Evolutionary conservation across 2,797 vertebrate species (phyloP).

Genomic region (Brachyalestes nurse): DNA sequence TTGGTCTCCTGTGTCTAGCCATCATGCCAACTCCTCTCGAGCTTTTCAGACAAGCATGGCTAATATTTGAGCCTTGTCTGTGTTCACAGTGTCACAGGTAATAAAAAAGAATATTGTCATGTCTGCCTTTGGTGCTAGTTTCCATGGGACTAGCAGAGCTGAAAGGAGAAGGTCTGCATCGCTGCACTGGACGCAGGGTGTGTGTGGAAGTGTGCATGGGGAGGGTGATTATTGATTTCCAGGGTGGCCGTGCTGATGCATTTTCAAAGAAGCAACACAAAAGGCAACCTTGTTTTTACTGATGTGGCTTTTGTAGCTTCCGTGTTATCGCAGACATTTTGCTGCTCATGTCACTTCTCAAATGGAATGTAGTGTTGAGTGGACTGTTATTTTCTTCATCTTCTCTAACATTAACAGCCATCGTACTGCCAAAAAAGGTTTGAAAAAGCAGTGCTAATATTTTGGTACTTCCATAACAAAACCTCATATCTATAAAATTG

Average conservation of each 20-base stretch:
- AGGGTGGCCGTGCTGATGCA: conserved; percentile 69
- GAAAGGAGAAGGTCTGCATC: conserved; percentile 45
- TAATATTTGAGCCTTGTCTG: background rate
- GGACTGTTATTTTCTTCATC: no score
- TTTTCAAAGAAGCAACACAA: conserved; percentile 69
- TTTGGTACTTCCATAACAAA: no score
- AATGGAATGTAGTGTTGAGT: background rate
- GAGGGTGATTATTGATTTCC: conserved; percentile 70
- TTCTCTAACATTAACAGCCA: background rate
- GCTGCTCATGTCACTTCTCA: conserved; percentile 1
- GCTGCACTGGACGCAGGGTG: conserved; percentile 28
- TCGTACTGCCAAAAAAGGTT: no score
- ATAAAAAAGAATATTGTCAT: conserved; percentile 10
- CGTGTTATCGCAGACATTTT: background rate
- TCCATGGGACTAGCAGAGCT: conserved; percentile 26
- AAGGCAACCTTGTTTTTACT: conserved; percentile 36
- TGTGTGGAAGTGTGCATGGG: conserved; percentile 2
- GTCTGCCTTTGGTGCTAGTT: conserved; percentile 19
- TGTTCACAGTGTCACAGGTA: conserved; percentile 24
- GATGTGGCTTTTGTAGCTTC: background rate
- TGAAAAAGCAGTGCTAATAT: no score
- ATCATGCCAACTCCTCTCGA: background rate
- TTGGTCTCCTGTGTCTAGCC: background rate
- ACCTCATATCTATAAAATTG: no score
- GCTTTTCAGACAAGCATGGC: conserved; percentile 7